Percentiles rank a stretch among this genome's conserved stretches.
These are phyloP conservation scores for Eumacrocentrus americanus DNA, from an alignment of 2,888 invertebrate genomes.

Conservation along the genomic window DNA sequence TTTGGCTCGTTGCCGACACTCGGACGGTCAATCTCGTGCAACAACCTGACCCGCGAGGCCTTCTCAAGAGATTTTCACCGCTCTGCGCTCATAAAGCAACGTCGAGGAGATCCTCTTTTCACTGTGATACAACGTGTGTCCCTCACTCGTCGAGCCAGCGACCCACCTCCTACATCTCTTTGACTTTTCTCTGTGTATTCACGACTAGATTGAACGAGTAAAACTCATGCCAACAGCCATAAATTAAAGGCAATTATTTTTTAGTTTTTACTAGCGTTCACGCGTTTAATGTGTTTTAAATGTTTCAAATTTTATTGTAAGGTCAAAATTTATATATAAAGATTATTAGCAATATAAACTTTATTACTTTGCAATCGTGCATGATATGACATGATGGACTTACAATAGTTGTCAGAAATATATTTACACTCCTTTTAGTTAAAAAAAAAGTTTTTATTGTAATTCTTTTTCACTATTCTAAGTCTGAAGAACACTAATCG, in stretches of 20 bases:
- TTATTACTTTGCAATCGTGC: too few species aligned
- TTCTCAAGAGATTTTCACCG: not conserved
- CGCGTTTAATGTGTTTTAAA: too few species aligned
- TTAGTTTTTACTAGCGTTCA: too few species aligned
- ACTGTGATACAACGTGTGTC: not conserved
- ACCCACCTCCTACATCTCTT: slow-evolving; percentile 8
- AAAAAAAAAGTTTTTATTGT: too few species aligned
- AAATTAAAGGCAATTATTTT: not conserved
- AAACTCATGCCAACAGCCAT: slow-evolving; percentile 8
- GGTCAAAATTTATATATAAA: too few species aligned
- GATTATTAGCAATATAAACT: too few species aligned
- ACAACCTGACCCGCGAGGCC: slow-evolving; percentile 13
- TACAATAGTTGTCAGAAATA: too few species aligned
- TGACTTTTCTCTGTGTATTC: not conserved
- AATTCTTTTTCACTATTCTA: too few species aligned
- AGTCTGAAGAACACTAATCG: too few species aligned
- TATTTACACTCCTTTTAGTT: too few species aligned
- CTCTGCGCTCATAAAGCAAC: slow-evolving; percentile 6
- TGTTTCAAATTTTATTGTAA: too few species aligned
- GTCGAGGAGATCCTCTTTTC: not conserved
- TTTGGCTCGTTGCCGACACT: slow-evolving; percentile 18
- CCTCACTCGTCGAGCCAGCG: slow-evolving; percentile 8
- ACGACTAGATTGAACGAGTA: not conserved
- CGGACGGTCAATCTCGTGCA: slow-evolving; percentile 9
- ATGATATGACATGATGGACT: too few species aligned